Evolutionary conservation across 2,113 vertebrate species (phyloP), one percentile per base, ranked within the genome.

Genomic region (Erythrolamprus reginae): DNA sequence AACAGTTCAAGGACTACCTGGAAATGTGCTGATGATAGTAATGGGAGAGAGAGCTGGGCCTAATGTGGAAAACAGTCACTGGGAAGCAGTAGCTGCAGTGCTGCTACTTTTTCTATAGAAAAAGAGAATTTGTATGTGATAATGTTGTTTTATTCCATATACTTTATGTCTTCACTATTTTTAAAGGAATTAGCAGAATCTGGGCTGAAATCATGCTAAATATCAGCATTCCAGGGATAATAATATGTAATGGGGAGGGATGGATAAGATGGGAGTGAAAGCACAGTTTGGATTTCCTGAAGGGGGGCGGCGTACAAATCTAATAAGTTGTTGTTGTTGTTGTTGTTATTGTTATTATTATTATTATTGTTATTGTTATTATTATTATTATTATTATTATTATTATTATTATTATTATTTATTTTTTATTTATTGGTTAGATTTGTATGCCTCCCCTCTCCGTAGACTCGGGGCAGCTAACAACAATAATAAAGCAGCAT

Each of bases 11-110:
- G 45, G 92, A 82, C 38, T 55, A 19, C 3, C n/a, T 5, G 61
- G 84, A 56, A 53, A 24, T 92, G n/a, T 28, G 83, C 28, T 82
- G 58, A 1, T 33, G 90, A 42, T 45, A 15, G 33, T 70, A 23
- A 28, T 51, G 13, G 50, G 52, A 52, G 12, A 52, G 12, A 13
- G 2, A 1, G 0, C 0, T 0, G 0, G 1, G 0, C 42, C 2
- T 28, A 48, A 26, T 84, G 23, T 86, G 50, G 33, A 58, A 51
- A 91, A 84, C n/a, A 83, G 53, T 58, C 50, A 61, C 83, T 56
- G n/a, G 13, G 45, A 42, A n/a, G 4, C 15, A 50, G 21, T 6
- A 58, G 90, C 28, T 70, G 42, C n/a, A n/a, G n/a, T 47, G 33
- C 70, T 77, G 1, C 33, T 42, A 42, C 33, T 42, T 38, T 70